Base-by-base conservation (phyloP, 2,113 vertebrate species). In the Orientallactaga bullata region DNA sequence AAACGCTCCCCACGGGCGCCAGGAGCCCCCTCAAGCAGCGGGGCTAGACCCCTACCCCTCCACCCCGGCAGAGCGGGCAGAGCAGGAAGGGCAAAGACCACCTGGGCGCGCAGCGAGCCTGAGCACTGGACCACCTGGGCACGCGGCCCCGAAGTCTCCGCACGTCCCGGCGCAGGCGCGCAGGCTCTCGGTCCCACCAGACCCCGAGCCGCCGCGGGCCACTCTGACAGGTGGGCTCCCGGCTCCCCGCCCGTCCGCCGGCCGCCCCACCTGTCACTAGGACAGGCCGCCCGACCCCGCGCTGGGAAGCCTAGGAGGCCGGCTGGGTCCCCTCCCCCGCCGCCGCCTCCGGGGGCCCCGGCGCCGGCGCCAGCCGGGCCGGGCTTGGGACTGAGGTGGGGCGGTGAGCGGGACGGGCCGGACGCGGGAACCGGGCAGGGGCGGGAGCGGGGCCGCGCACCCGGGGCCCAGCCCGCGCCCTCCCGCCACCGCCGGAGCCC, bases 231-330 rank as follows among this genome's bases (percentile, higher is more conserved):
- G n/a, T n/a, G n/a, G n/a, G n/a, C n/a, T n/a, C n/a, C n/a, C n/a
- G n/a, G n/a, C n/a, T n/a, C n/a, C n/a, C n/a, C n/a, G n/a, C n/a
- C n/a, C n/a, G n/a, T n/a, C n/a, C n/a, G n/a, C n/a, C n/a, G n/a
- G n/a, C n/a, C n/a, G 55, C 87, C 81, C 51, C 32, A 93, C 88
- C 94, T 84, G 91, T 92, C 96, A 93, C 90, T 66, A 92, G 95
- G 93, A 85, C 96, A 35, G 37, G 80, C 86, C 74, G 71, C 88
- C 91, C 85, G 39, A 60, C 68, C 91, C 88, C 85, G 76, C 80
- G 68, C 92, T n/a, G 80, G 66, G 55, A 66, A 21, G 72, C 78
- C 78, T 78, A 5, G 72, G 51, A 28, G 55, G n/a, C 79, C 89
- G 58, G 76, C 85, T 74, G 0, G 66, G 87, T 91, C 76, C 90